These are phyloP conservation scores for Chondrilla cf. caribensis DNA, from an alignment of 37 sponge, comb jelly and placozoan genomes.

Conservation along the genomic window DNA sequence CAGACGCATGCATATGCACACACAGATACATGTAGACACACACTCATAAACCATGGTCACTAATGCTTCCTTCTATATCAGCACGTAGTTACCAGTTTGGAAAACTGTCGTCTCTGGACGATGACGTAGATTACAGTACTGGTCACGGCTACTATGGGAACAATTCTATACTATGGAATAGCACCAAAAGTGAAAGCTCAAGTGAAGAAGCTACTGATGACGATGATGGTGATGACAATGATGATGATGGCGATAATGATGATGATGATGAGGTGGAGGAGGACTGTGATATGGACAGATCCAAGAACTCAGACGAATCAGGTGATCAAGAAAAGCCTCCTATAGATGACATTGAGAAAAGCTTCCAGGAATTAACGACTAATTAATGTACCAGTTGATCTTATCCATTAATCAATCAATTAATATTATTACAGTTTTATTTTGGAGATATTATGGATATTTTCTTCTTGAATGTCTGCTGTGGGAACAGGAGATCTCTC, in stretches of 20 bases:
- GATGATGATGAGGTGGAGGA: constrained; percentile 39
- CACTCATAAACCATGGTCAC: no score
- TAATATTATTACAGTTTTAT: neutral
- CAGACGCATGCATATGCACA: neutral
- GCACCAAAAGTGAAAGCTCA: no score
- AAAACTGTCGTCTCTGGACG: neutral
- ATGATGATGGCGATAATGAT: neutral
- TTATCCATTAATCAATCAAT: neutral
- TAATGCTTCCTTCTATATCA: no score
- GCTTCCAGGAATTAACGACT: neutral
- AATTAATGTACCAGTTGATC: no score
- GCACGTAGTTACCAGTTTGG: constrained; percentile 2
- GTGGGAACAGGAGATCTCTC: constrained; percentile 56
- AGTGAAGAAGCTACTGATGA: neutral
- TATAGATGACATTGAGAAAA: constrained; percentile 28
- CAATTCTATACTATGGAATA: no score
- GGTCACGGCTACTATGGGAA: no score
- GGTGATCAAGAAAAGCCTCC: constrained; percentile 17
- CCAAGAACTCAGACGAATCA: neutral
- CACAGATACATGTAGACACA: no score
- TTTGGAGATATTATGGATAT: constrained; percentile 44
- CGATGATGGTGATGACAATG: constrained; percentile 4
- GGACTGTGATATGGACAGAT: neutral
- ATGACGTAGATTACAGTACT: no score
- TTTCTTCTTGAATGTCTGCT: constrained; percentile 48